These are phyloP conservation scores for Ochropacha duplaris DNA, from an alignment of 2,888 invertebrate genomes.

Conservation along the genomic window DNA sequence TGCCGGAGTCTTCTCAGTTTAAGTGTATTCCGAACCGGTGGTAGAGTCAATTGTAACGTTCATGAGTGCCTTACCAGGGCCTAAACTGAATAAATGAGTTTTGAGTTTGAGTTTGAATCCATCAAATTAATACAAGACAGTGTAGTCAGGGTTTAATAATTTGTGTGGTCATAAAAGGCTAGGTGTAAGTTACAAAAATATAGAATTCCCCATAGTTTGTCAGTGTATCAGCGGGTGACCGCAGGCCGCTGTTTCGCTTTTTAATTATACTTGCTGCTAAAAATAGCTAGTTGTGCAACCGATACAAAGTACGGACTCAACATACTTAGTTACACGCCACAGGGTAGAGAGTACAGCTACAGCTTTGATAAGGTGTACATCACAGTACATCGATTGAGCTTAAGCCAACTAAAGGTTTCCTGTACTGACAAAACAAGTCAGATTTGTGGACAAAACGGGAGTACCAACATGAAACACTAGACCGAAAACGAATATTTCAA, in stretches of 20 bases:
- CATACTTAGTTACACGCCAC: not conserved
- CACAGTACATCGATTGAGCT: not conserved
- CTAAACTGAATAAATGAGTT: too few species aligned
- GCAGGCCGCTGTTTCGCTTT: not conserved
- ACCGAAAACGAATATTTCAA: too few species aligned
- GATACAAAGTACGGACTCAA: not conserved
- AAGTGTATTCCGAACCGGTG: too few species aligned
- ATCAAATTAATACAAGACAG: not conserved
- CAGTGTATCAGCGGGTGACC: not conserved
- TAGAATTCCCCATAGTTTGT: not conserved
- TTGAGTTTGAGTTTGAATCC: too few species aligned
- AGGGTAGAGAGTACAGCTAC: not conserved
- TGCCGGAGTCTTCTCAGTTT: too few species aligned
- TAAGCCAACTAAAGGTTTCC: too few species aligned
- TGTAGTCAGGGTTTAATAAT: not conserved
- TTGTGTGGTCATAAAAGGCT: not conserved
- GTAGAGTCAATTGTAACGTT: too few species aligned
- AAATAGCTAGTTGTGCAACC: not conserved
- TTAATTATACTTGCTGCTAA: not conserved
- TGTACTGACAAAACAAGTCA: too few species aligned
- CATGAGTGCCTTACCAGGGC: too few species aligned
- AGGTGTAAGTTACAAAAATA: not conserved
- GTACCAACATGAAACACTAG: too few species aligned
- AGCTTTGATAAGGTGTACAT: not conserved
- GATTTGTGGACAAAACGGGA: too few species aligned